A percentile compares a stretch with the other conserved stretches of the same genome.
Conservation (phyloP, 2,113 vertebrate species). For the Pyrgilauda ruficollis region DNA sequence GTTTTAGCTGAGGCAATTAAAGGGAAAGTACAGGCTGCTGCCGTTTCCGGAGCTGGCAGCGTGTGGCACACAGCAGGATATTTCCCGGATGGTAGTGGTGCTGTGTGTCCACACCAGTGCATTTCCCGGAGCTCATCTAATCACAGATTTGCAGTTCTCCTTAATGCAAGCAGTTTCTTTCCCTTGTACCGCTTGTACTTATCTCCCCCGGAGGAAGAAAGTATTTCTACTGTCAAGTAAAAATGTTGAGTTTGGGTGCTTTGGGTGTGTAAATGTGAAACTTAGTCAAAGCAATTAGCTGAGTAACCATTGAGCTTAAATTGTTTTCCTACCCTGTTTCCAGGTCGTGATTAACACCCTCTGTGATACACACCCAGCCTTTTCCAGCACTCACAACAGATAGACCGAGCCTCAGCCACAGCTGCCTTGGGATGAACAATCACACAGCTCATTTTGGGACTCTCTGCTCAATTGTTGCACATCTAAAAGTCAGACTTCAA, state of each 20-base stretch:
- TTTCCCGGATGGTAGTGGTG: fast-evolving
- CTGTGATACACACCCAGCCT: slow-evolving; percentile 23
- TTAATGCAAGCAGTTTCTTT: neutral
- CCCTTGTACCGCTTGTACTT: neutral
- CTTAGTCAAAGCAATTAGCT: slow-evolving; percentile 43
- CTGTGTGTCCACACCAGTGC: neutral
- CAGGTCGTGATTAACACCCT: slow-evolving; percentile 15
- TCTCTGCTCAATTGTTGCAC: neutral
- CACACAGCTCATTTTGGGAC: neutral
- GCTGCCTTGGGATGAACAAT: neutral
- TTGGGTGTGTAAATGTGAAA: neutral
- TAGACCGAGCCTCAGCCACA: neutral
- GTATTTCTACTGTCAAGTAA: neutral
- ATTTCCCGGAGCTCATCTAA: neutral
- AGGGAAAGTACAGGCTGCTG: neutral
- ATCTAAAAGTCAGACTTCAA: neutral
- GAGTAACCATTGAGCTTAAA: slow-evolving; percentile 14
- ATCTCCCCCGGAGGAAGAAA: neutral
- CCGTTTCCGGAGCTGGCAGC: neutral
- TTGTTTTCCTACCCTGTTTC: slow-evolving; percentile 14
- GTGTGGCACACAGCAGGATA: neutral
- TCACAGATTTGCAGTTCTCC: neutral
- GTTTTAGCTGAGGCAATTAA: neutral
- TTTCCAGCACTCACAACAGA: neutral
- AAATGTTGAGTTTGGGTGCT: neutral